Conservation (phyloP, 2,888 invertebrate species). For the Brachyopa scutellaris region DNA sequence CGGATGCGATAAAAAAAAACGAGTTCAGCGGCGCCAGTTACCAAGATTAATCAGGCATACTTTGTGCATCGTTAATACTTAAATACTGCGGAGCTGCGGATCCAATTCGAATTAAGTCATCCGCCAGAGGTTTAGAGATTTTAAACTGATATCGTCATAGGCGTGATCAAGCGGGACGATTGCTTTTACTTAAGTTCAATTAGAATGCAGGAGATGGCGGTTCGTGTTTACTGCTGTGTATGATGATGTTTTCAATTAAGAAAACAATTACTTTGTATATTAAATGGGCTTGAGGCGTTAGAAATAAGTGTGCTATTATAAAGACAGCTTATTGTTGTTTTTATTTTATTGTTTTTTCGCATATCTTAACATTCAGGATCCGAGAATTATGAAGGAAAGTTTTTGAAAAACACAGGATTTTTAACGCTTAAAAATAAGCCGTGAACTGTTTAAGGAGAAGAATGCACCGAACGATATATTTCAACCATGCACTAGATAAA, state of each 20-base stretch:
- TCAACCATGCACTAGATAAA: too few relatives aligned
- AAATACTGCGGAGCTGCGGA: slow-evolving; percentile 20
- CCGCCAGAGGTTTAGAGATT: slow-evolving; percentile 43
- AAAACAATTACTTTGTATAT: slow-evolving; percentile 62
- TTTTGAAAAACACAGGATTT: too few relatives aligned
- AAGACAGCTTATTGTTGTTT: too few relatives aligned
- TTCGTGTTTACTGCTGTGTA: slow-evolving; percentile 48
- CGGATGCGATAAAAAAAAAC: slow-evolving; percentile 32
- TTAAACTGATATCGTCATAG: slow-evolving; percentile 53
- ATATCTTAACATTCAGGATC: too few relatives aligned
- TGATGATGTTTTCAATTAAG: slow-evolving; percentile 65
- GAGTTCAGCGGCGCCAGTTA: slow-evolving; percentile 61
- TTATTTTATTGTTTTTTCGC: too few relatives aligned
- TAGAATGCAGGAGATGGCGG: slow-evolving; percentile 47
- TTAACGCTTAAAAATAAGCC: too few relatives aligned
- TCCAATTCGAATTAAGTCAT: slow-evolving; percentile 52
- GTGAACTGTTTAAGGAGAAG: too few relatives aligned
- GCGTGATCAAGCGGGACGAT: slow-evolving; percentile 13
- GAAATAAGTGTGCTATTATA: not conserved
- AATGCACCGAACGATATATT: too few relatives aligned
- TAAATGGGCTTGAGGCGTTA: slow-evolving; percentile 37
- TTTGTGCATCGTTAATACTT: slow-evolving; percentile 60
- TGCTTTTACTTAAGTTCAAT: slow-evolving; percentile 21
- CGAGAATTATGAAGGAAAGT: too few relatives aligned
- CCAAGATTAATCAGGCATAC: slow-evolving; percentile 59